phyloP scores from a whole-genome alignment of 2,797 vertebrate species.

The Pipistrellus pipistrellus region DNA sequence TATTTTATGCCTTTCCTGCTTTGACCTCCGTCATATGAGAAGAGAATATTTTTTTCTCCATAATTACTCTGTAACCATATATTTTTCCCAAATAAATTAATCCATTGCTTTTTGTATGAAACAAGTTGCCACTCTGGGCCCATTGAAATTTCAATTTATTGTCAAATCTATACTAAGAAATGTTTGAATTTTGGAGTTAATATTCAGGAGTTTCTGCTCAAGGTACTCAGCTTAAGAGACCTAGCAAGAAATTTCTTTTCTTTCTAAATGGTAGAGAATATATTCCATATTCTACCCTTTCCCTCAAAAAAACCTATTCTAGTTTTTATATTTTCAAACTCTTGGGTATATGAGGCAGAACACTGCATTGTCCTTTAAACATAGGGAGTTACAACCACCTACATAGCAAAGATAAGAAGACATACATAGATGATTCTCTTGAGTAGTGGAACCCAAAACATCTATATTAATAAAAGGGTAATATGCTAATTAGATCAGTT shows the following conservation, averaged over 20 bases:
- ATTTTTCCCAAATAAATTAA: neutral
- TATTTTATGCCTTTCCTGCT: neutral
- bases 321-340: neutral
- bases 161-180: neutral
- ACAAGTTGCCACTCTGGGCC: neutral
- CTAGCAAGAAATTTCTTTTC: neutral
- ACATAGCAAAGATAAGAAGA: neutral
- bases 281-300: neutral
- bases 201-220: neutral
- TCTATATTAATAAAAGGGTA: too few relatives aligned
- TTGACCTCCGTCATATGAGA: slow-evolving; percentile 5
- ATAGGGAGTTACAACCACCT: neutral
- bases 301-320: neutral
- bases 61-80: neutral
- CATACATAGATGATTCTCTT: neutral
- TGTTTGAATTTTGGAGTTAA: neutral
- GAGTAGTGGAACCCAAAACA: neutral
- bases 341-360: neutral
- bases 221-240: slow-evolving; percentile 33
- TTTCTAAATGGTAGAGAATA: neutral
- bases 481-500: too few relatives aligned
- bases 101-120: neutral
- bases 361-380: neutral
- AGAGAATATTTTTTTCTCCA: neutral
- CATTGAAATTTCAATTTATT: neutral